Evolutionary conservation across 2,888 invertebrate species (phyloP), one percentile per base, ranked within the genome.

Genomic region (Andrena bicolor): DNA sequence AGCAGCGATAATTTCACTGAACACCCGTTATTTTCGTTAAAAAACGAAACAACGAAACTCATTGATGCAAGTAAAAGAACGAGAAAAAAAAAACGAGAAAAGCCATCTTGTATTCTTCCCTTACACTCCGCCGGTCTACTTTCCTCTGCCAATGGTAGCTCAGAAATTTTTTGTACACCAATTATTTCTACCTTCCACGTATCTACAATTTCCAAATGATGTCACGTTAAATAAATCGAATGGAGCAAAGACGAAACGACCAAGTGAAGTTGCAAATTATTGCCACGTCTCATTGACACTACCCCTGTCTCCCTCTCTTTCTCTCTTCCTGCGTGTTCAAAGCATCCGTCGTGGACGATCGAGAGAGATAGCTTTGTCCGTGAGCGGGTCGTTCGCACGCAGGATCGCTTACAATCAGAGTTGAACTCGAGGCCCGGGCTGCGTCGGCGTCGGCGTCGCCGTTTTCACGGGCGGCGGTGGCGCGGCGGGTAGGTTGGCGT

Each of bases 401-500:
- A 74, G 80, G 76, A 82, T 76, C 76, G 82, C 75, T 69, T 41
- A 41, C 41, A 16, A 41, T 41, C 41, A 16, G 41, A 41, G 41
- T 41, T 41, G 41, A 41, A 41, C 41, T 16, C 41, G 58, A 84
- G 77, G 83, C 77, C 80, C 74, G 73, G 79, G 79, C 80, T 77
- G 78, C 83, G 80, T 80, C 77, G 84, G 82, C 86, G 85, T 81
- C 75, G 78, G 76, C 80, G 41, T 41, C 41, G 41, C 41, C 41
- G 77, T 81, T 80, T 77, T 74, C 69, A 69, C 76, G 80, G 76
- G 65, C 73, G 76, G 51, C 71, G 76, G 75, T 80, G 80, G 83
- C 84, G 84, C 84, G 89, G 88, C 90, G 91, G 91, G 90, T 88
- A 91, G 91, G 92, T 91, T 89, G 90, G 88, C 87, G 88, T 83